Evolutionary conservation across 2,113 vertebrate genomes (phyloP).

Genomic region (Geothlypis trichas): DNA sequence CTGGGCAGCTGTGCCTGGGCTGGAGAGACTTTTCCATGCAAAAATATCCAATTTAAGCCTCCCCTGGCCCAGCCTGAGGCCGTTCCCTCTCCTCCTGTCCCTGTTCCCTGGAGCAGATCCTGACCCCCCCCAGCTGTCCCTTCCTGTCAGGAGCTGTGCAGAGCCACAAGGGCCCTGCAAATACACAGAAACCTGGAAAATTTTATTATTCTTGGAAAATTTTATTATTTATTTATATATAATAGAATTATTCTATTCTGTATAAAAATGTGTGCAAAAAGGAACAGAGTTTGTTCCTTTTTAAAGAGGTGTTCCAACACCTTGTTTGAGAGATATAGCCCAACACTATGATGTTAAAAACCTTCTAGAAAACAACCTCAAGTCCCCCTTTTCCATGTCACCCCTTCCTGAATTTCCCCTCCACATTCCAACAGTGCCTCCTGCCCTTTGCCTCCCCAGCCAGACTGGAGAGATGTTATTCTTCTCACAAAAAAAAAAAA

Average conservation of each 20-base stretch:
- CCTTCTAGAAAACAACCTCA: neutral
- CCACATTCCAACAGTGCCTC: neutral
- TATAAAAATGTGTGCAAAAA: accelerated
- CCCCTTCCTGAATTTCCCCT: neutral
- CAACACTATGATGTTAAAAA: accelerated
- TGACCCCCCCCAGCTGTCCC: accelerated
- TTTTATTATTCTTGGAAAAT: too few relatives aligned
- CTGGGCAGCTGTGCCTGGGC: neutral
- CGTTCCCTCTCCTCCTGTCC: accelerated
- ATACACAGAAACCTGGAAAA: neutral
- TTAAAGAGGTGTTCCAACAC: neutral
- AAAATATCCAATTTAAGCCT: neutral
- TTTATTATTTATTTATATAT: too few relatives aligned
- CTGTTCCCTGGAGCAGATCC: neutral
- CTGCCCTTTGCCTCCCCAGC: accelerated
- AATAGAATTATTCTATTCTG: neutral
- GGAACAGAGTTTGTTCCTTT: neutral
- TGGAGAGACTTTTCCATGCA: neutral
- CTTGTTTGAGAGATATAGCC: accelerated
- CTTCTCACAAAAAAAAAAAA: neutral
- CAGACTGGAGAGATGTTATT: neutral
- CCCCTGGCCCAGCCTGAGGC: neutral
- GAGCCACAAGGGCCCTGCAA: neutral
- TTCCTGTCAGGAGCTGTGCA: neutral
- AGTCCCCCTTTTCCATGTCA: neutral